Conservation (phyloP, 2,888 invertebrate species). For the Petrolisthes manimaculis region DNA sequence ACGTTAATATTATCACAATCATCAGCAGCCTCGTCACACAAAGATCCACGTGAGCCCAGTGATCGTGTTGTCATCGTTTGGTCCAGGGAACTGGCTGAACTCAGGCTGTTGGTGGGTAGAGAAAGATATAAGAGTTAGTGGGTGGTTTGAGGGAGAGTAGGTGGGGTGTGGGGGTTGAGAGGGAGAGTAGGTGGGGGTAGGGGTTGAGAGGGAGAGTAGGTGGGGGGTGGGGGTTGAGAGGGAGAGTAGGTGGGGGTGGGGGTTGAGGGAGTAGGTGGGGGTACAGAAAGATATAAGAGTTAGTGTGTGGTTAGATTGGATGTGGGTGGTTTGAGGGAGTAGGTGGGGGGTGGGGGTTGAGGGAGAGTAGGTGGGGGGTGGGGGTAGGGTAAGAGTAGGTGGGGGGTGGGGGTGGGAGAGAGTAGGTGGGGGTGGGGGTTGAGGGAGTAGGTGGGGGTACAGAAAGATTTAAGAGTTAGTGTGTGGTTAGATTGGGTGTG, state of each 20-base stretch:
- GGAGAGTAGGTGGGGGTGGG: background rate
- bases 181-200: background rate
- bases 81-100: constrained; percentile 55
- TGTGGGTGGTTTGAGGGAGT: background rate
- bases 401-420: too few species aligned
- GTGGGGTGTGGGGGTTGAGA: background rate
- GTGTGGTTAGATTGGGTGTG: too few species aligned
- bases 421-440: too few species aligned
- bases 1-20: constrained; percentile 66
- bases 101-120: constrained; percentile 36
- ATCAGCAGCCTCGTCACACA: constrained; percentile 61
- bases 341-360: background rate
- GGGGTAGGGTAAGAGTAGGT: background rate
- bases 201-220: background rate
- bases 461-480: too few species aligned
- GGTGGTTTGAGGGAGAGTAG: background rate
- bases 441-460: too few species aligned
- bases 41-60: constrained; percentile 60
- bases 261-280: background rate
- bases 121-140: background rate
- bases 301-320: background rate
- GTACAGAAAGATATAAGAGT: background rate
- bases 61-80: constrained; percentile 52
- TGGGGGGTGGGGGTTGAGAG: background rate
- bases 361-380: background rate